Conservation (phyloP, 2,888 invertebrate genomes). For the Carcina quercana region DNA sequence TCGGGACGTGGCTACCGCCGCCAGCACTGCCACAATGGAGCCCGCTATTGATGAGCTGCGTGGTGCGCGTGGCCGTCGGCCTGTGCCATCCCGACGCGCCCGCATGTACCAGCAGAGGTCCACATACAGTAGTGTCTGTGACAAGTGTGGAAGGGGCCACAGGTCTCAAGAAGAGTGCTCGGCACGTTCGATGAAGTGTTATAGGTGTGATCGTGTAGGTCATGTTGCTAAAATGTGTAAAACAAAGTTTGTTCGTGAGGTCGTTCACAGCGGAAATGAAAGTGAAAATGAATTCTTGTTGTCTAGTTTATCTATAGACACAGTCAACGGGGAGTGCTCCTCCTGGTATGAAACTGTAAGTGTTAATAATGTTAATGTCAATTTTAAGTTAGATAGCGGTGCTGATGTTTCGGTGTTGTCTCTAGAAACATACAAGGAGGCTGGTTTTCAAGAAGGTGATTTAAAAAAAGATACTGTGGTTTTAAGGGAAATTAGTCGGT, state of each 20-base stretch:
- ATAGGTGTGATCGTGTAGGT: conserved; percentile 3
- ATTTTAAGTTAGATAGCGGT: conserved; percentile 9
- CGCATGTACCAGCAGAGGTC: not conserved
- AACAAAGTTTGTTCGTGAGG: not conserved
- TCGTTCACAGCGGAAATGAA: not conserved
- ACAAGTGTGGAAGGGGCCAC: not conserved
- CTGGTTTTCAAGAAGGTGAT: not conserved
- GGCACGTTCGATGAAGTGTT: not conserved
- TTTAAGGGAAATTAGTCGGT: conserved; percentile 6
- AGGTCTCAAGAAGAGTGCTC: conserved; percentile 1
- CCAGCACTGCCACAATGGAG: not conserved
- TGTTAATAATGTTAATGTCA: conserved; percentile 1
- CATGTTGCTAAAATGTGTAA: conserved; percentile 5
- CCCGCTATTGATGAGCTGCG: too few species aligned
- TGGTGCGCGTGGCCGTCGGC: not conserved
- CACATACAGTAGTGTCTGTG: not conserved
- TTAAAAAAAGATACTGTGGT: not conserved
- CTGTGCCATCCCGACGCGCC: not conserved
- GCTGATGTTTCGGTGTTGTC: conserved; percentile 8
- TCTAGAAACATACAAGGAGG: not conserved
- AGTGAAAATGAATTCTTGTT: conserved; percentile 2
- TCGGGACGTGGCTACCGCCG: not conserved
- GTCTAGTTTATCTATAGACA: conserved; percentile 4
- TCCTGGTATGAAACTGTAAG: conserved; percentile 1
- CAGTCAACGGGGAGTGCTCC: not conserved